Conservation (phyloP, 2,888 invertebrate species). For the Drosophila macrothrix region DNA sequence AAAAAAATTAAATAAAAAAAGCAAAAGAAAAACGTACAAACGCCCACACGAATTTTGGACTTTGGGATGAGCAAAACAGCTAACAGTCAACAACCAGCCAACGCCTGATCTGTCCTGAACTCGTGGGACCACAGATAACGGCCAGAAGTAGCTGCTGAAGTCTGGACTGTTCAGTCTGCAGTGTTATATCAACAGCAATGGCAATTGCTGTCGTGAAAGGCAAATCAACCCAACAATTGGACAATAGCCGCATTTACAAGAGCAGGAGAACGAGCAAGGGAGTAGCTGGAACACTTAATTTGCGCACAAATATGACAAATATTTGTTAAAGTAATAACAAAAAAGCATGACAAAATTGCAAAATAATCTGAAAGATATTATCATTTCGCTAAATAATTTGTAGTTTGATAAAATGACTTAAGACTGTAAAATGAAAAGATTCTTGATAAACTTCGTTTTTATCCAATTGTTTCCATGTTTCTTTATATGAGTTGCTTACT, state of each 20-base stretch:
- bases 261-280: background rate
- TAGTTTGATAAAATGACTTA: background rate
- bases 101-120: constrained; percentile 33
- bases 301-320: background rate
- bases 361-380: background rate
- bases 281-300: background rate
- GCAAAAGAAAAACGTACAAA: constrained; percentile 15
- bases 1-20: background rate
- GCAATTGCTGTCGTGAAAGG: constrained; percentile 45
- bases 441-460: background rate
- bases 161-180: background rate
- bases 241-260: background rate
- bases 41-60: constrained; percentile 65
- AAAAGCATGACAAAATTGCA: background rate
- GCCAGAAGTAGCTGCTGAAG: constrained; percentile 10
- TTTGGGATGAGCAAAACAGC: background rate
- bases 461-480: background rate
- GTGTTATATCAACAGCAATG: constrained; percentile 2
- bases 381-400: background rate
- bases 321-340: background rate
- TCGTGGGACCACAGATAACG: constrained; percentile 46
- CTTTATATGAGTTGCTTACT: background rate
- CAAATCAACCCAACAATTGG: constrained; percentile 25
- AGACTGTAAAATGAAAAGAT: background rate
- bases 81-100: constrained; percentile 5